Conservation (phyloP, 2,797 vertebrate genomes). For the Bryconaethiops microstoma region DNA sequence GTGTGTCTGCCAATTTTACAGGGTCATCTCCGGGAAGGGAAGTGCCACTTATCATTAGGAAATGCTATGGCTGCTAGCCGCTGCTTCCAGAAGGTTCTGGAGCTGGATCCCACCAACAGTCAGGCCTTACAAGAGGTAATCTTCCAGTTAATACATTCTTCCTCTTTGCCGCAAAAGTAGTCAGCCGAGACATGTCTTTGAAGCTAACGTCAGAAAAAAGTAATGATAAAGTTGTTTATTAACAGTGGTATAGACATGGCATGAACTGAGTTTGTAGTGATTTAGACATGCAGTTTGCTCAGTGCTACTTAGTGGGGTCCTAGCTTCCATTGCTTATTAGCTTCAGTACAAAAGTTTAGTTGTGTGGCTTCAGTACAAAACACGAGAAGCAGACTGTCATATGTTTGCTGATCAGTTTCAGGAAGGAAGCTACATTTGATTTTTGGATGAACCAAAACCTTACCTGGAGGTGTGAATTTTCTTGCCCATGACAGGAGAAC, state of each 20-base stretch:
- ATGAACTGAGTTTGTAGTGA: neutral
- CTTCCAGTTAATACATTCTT: neutral
- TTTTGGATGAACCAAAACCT: too few species aligned
- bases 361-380: neutral
- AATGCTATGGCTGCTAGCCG: slow-evolving; percentile 93
- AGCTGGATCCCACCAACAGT: slow-evolving; percentile 87
- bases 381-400: too few species aligned
- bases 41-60: slow-evolving; percentile 91
- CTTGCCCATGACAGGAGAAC: too few species aligned
- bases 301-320: neutral
- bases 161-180: too few species aligned
- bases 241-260: neutral
- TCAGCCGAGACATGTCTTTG: too few species aligned
- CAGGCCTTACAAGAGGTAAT: slow-evolving; percentile 89
- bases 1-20: slow-evolving; percentile 56
- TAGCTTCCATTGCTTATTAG: too few species aligned
- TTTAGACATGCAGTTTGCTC: neutral
- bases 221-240: neutral
- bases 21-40: slow-evolving; percentile 94
- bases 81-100: slow-evolving; percentile 91
- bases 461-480: too few species aligned
- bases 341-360: neutral
- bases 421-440: too few species aligned
- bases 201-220: too few species aligned
- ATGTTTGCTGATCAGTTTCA: too few species aligned